phyloP scores from a whole-genome alignment of 2,797 vertebrate genomes.

The Acanthurus leucopareius region DNA sequence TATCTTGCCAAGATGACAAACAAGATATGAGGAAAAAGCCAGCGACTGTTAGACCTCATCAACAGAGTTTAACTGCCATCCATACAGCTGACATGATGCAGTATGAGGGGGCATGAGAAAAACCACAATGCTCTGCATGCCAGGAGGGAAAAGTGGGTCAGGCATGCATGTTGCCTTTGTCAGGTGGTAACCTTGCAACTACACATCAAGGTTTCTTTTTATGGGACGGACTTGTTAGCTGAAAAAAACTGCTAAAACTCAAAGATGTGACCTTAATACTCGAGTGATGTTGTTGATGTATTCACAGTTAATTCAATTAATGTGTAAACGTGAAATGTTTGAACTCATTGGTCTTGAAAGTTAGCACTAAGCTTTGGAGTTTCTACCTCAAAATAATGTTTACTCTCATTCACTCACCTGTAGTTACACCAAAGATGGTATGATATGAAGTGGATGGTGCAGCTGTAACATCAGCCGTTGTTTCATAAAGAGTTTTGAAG shows the following conservation, averaged over 20 bases:
- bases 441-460: no score
- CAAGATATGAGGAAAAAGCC: background rate
- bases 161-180: slow-evolving; percentile 22
- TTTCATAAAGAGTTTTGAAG: no score
- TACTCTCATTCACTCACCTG: no score
- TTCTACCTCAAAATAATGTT: no score
- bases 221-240: background rate
- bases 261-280: background rate
- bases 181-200: slow-evolving; percentile 15
- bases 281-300: background rate
- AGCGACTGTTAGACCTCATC: slow-evolving; percentile 48
- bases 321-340: background rate
- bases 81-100: slow-evolving; percentile 34
- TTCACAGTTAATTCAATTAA: background rate
- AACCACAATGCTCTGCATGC: slow-evolving; percentile 39
- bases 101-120: slow-evolving; percentile 3
- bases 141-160: slow-evolving; percentile 63
- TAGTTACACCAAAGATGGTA: no score
- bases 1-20: background rate
- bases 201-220: slow-evolving; percentile 3
- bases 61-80: slow-evolving; percentile 41
- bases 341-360: background rate
- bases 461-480: no score
- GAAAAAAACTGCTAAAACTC: background rate
- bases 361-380: background rate